Base-by-base conservation (phyloP, 2,797 vertebrate genomes). In the Hoplostethus mediterraneus region DNA sequence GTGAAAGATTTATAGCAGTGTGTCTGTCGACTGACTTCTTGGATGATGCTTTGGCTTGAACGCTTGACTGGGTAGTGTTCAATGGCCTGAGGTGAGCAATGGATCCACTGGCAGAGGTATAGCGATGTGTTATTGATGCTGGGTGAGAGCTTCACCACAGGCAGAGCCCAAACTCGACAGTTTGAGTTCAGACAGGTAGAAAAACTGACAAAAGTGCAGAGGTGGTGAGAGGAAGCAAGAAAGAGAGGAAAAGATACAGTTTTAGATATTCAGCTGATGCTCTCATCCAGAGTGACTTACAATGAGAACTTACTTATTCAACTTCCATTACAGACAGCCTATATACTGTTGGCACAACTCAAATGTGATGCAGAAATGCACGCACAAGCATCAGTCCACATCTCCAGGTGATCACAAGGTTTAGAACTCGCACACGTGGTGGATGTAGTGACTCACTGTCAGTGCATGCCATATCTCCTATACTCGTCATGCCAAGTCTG, bases 371-470 rank as follows among this genome's bases (percentile, higher is more conserved):
- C 4, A 45, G 25, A 48, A 38, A 25, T 48, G 12, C 48, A 52
- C 25, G n/a, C 5, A 42, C 28, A 3, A 28, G 21, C 53, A 53
- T 63, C 52, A 8, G 16, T 30, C 33, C 10, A 17, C 38, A 66
- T 71, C 66, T 62, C 38, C 8, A 56, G 36, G 51, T 63, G 52
- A 66, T 53, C 31, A 40, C 2, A 55, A 16, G 33, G 51, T 61
- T 53, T 28, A 25, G 9, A 42, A 12, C 9, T 33, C 31, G 0
- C 49, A 9, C 53, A 21, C 33, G 17, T 17, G 33, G 30, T 16
- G 58, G 65, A 67, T 63, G 47, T 11, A 31, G 40, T 11, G 25
- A 30, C 21, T 31, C 12, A 21, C 55, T 21, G 62, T 61, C 57
- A 73, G 17, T n/a, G 31, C 17, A 17, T 21, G 21, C 36, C 53